Evolutionary conservation across 2,113 vertebrate genomes (phyloP).

Genomic region (Circaetus gallicus): DNA sequence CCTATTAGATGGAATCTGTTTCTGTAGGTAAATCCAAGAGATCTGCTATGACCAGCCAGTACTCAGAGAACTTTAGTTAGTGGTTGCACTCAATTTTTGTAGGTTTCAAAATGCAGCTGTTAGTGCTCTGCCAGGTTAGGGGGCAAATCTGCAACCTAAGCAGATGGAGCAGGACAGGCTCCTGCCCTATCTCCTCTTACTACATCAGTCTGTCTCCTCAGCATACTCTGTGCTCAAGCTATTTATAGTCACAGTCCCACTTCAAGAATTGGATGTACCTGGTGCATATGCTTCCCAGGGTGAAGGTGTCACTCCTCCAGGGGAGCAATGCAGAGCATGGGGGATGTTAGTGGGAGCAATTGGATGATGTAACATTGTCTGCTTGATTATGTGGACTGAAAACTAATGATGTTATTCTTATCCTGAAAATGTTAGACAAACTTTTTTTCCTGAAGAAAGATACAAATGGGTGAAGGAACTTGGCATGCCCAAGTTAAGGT

Average conservation of each 20-base stretch:
- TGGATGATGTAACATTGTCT: not conserved
- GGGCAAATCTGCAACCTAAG: not conserved
- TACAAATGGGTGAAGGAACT: not conserved
- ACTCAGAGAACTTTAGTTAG: not conserved
- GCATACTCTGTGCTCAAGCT: not conserved
- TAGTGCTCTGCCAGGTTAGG: not conserved
- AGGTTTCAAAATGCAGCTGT: not conserved
- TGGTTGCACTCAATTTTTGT: not conserved
- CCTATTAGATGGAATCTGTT: no score
- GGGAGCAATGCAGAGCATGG: not conserved
- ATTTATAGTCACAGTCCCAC: not conserved
- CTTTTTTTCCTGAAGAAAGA: not conserved
- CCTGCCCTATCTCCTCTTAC: not conserved
- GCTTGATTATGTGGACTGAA: not conserved
- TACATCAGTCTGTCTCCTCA: not conserved
- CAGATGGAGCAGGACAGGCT: not conserved
- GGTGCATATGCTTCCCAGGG: not conserved
- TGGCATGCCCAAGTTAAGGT: not conserved
- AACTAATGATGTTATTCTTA: not conserved
- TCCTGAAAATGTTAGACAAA: not conserved
- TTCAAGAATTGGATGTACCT: not conserved
- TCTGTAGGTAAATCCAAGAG: not conserved
- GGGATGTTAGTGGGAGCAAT: not conserved
- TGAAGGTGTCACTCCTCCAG: not conserved
- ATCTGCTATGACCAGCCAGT: not conserved